A percentile compares a stretch with the other conserved stretches of the same genome.
Evolutionary conservation across 1,140 invertebrate genomes (phyloP).

Genomic region (Campodea augens): DNA sequence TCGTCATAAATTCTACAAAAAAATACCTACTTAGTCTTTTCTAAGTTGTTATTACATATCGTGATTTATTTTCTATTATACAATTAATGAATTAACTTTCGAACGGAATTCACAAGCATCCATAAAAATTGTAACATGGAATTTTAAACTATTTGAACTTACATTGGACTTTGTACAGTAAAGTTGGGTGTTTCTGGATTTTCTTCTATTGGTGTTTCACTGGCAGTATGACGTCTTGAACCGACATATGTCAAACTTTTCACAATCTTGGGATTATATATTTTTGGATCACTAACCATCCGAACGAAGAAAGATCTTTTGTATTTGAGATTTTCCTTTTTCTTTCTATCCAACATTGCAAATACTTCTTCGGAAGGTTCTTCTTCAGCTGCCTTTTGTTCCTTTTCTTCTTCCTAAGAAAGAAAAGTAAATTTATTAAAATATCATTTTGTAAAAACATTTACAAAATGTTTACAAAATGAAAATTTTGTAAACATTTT

Average conservation of each 20-base stretch:
- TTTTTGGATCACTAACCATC: constrained; percentile 92
- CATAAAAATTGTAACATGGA: not conserved
- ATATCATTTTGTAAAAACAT: not conserved
- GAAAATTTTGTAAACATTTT: constrained; percentile 4
- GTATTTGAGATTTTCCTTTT: constrained; percentile 50
- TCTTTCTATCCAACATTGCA: constrained; percentile 41
- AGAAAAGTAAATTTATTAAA: not conserved
- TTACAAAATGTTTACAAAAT: no score
- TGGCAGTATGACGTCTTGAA: constrained; percentile 6
- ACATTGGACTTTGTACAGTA: constrained; percentile 10
- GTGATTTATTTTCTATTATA: no score
- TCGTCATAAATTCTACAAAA: no score
- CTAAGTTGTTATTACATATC: no score
- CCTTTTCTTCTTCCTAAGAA: constrained; percentile 8
- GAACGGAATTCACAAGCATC: no score
- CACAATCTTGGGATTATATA: constrained; percentile 75
- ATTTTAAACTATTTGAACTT: not conserved
- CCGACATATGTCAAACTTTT: constrained; percentile 37
- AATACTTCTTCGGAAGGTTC: constrained; percentile 45
- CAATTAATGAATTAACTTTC: no score
- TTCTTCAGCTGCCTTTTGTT: constrained; percentile 6
- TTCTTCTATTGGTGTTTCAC: not conserved
- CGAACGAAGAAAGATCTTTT: constrained; percentile 88
- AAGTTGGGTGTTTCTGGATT: constrained; percentile 1
- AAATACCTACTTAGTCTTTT: no score